These are phyloP conservation scores for Felis catus DNA, from an alignment of 2,113 vertebrate species.

Conservation along the genomic window F.catus_Fca126_mat1.0 CM031420.1:66464501-66465000, in stretches of 20 bases:
- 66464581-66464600: not conserved
- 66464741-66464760: not conserved
- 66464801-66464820: slow-evolving; percentile 25
- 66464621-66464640: not conserved
- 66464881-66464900: slow-evolving; percentile 98
- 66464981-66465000: slow-evolving; percentile 34
- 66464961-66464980: slow-evolving; percentile 89
- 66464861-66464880: slow-evolving; percentile 93
- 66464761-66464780: slow-evolving; percentile 20
- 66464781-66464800: not conserved
- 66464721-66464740: not conserved
- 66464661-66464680: slow-evolving; percentile 28
- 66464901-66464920: slow-evolving; percentile 97
- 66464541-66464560: not conserved
- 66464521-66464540: not conserved
- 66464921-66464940: slow-evolving; percentile 96
- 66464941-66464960: slow-evolving; percentile 97
- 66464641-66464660: not conserved
- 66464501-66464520: slow-evolving; percentile 24
- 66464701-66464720: slow-evolving; percentile 13
- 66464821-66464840: not conserved
- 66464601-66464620: slow-evolving; percentile 28
- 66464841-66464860: slow-evolving; percentile 49
- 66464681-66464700: not conserved
- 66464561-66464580: not conserved